Evolutionary conservation across 1,140 invertebrate genomes (phyloP), one percentile per base, ranked within the genome.

Genomic region (Achatina immaculata): DNA sequence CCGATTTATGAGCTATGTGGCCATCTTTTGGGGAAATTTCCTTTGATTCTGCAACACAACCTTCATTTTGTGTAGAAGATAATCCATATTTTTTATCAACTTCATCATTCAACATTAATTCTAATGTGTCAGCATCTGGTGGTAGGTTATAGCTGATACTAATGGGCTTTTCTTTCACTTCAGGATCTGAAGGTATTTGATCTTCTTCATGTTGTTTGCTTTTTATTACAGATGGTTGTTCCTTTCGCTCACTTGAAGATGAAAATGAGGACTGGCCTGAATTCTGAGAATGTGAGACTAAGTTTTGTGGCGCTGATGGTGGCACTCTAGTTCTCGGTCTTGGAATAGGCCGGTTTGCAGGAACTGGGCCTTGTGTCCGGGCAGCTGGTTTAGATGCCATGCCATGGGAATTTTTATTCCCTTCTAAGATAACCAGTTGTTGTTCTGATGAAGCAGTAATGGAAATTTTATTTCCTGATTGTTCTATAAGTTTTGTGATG

Each of bases 61-160:
- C 36, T 24, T 40, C n/a, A n/a, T 69, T 69, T 69, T 43, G 16
- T 40, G 36, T 6, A 6, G 24, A 69, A 19, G 38, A 4, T 24
- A 73, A 36, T n/a, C 74, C 74, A 65, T 76, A 76, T 43, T 76
- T 76, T 76, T 76, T 76, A n/a, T 76, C 51, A n/a, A 76, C 51
- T 62, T 76, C 74, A 28, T 76, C 55, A 65, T 76, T 65, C 74
- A 76, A 62, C 74, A 76, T 76, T 36, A 42, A 11, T 36, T 76
- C 74, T 40, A 76, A 24, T 24, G 51, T 76, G n/a, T 76, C 74
- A 55, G 74, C 45, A 62, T 76, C 74, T 24, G 55, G 55, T 42
- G 74, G 74, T 1, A 76, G 42, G 34, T 21, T 31, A 40, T 62
- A 76, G 6, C 71, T 73, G 3, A n/a, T 2, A 21, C 7, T 55